Evolutionary conservation across 2,113 vertebrate species (phyloP), one percentile per base, ranked within the genome.

Genomic region (Balaeniceps rex): DNA sequence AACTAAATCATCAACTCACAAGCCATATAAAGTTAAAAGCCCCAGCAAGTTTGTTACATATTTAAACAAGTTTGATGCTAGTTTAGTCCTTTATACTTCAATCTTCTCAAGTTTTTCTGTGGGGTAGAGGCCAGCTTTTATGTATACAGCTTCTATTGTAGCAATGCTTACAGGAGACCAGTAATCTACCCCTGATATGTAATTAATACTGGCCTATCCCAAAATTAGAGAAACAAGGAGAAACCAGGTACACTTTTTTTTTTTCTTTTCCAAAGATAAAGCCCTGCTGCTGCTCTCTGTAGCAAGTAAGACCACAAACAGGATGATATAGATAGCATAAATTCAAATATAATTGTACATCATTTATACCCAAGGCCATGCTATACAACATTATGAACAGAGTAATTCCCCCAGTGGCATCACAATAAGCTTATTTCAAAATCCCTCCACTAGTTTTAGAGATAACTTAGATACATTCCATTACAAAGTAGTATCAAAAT

Each of bases 341-440:
- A 97, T 97, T 88, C 95, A 97, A 31, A 95, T 97, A 96, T 97
- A 97, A 97, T 98, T 98, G 95, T 97, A 98, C 96, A 97, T 38
- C 97, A 40, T 91, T 95, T 88, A 74, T 83, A 92, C 71, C 91
- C 87, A 91, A 40, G 83, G 83, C 84, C 33, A 60, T 57, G 49
- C 95, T 97, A 84, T 95, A 97, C 79, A 54, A 69, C 91, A 95
- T 93, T 97, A 97, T 97, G 36, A 96, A 97, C 96, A 97, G 69
- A 90, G 72, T 60, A 36, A 92, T 69, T 85, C 65, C 83, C 82
- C 81, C 83, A 87, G 81, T 84, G 95, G 93, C 89, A 95, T 94
- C 95, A 95, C 95, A 97, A 84, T 49, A 83, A 96, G 89, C 94
- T 95, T 87, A 95, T 87, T 94, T 81, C 75, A 71, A 85, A 65